These are phyloP conservation scores for Exephanes ischioxanthus DNA, from an alignment of 2,888 invertebrate species.

Conservation along the genomic window DNA sequence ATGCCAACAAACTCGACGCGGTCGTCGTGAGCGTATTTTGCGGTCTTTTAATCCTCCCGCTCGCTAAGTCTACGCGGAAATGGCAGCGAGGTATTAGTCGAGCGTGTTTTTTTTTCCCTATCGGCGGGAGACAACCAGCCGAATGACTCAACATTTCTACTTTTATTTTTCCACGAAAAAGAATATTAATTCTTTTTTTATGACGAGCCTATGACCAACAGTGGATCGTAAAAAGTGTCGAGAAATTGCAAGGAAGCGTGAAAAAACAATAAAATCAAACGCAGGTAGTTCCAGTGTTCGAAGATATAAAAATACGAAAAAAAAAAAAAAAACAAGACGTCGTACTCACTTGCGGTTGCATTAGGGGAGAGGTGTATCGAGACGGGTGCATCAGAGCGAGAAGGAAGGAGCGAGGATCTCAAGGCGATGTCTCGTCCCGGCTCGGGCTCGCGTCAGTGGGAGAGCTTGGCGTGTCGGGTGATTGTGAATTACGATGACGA, in stretches of 20 bases:
- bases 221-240: too few species aligned
- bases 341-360: conserved; percentile 78
- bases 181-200: too few species aligned
- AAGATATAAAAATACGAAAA: neutral
- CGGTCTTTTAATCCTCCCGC: neutral
- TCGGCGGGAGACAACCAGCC: neutral
- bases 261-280: neutral
- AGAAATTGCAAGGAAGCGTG: too few species aligned
- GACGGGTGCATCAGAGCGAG: conserved; percentile 60
- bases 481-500: conserved; percentile 6
- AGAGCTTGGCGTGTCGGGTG: conserved; percentile 12
- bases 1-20: neutral
- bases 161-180: too few species aligned
- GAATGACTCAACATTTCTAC: too few species aligned
- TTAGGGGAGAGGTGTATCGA: conserved; percentile 70
- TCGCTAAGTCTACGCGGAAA: neutral
- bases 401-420: conserved; percentile 19
- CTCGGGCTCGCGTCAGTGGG: conserved; percentile 4
- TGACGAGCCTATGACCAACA: too few species aligned
- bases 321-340: neutral
- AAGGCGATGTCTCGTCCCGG: neutral
- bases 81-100: neutral
- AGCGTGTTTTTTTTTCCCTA: neutral
- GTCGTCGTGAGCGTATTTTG: neutral
- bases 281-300: neutral